Evolutionary conservation across 1,140 invertebrate genomes (phyloP), one percentile per base, ranked within the genome.

Genomic region (Hermatobates lingyangjiaoensis): DNA sequence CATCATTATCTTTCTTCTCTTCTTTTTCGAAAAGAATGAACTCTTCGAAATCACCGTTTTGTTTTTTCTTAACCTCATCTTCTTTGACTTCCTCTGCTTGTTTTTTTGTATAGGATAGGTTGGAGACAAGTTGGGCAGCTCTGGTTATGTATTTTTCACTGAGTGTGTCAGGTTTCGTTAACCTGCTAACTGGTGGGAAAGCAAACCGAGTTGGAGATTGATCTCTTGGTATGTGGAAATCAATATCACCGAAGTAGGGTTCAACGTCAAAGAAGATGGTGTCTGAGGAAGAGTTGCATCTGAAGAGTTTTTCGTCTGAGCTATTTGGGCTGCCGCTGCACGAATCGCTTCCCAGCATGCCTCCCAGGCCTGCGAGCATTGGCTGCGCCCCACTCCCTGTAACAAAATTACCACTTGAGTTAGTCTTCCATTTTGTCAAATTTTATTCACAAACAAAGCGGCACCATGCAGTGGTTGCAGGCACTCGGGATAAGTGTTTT

Each of bases 1-100:
- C 38, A 34, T 51, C 40, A 18, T 51, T 45, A 18, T 28, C 26
- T 3, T 44, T 27, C 20, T 50, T 23, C 24, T 51, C 34, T 30
- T 50, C 48, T 20, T 20, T 12, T 30, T 50, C 39, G 21, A 50
- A 28, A 23, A 50, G 48, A 39, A 50, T 21, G 38, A 50, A 50
- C 21, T 50, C 30, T 21, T 50, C 48, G 18, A 14, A 42, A 12
- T 42, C 39, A 20, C 5, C 18, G 4, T 10, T 4, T 20, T 7
- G 5, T 10, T 42, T 20, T 18, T 42, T 20, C 26, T 50, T 50
- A 21, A 2, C 18, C 26, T 40, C 18, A 39, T 38, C 27, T 14
- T 48, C 34, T 39, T 39, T 23, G 10, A 23, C 18, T 15, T 50
- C 26, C 15, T 47, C 21, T 10, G 7, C 5, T 7, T 14, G 18